A percentile compares a stretch with the other conserved stretches of the same genome.
Evolutionary conservation across 2,888 invertebrate genomes (phyloP).

Genomic region (Drosophila monieri): DNA sequence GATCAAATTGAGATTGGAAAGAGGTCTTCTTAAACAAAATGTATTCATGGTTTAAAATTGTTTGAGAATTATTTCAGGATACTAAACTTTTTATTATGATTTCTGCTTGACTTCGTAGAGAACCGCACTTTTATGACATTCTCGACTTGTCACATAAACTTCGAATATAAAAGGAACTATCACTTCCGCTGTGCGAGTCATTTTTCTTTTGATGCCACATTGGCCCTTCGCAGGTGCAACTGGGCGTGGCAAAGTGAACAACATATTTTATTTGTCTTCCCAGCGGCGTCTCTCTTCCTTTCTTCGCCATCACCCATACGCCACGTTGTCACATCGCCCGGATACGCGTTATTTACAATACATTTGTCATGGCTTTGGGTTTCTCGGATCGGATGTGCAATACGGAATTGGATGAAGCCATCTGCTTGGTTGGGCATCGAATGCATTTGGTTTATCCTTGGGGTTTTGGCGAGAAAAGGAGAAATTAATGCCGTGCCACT

Average conservation of each 20-base stretch:
- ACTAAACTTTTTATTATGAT: not conserved
- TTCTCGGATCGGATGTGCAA: slow-evolving; percentile 27
- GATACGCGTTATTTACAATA: slow-evolving; percentile 71
- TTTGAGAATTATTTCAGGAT: too few species aligned
- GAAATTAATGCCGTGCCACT: slow-evolving; percentile 23
- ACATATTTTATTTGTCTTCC: slow-evolving; percentile 70
- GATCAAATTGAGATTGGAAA: not conserved
- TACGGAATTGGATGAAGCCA: slow-evolving; percentile 11
- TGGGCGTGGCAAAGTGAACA: slow-evolving; percentile 62
- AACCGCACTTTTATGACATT: not conserved
- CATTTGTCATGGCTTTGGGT: slow-evolving; percentile 73
- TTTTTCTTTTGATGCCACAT: slow-evolving; percentile 41
- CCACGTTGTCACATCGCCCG: slow-evolving; percentile 62
- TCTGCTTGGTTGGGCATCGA: slow-evolving; percentile 20
- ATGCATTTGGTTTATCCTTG: slow-evolving; percentile 11
- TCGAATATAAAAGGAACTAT: slow-evolving; percentile 32
- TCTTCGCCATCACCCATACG: slow-evolving; percentile 38
- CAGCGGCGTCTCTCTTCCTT: slow-evolving; percentile 28
- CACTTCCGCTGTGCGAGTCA: slow-evolving; percentile 3
- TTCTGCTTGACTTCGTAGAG: too few species aligned
- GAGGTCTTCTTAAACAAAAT: not conserved
- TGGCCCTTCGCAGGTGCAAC: slow-evolving; percentile 44
- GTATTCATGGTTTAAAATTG: too few species aligned
- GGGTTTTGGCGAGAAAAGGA: not conserved
- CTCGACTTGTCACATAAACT: slow-evolving; percentile 41